Base-by-base conservation (phyloP, 2,113 vertebrate genomes). In the Gymnocephalus cernua region DNA sequence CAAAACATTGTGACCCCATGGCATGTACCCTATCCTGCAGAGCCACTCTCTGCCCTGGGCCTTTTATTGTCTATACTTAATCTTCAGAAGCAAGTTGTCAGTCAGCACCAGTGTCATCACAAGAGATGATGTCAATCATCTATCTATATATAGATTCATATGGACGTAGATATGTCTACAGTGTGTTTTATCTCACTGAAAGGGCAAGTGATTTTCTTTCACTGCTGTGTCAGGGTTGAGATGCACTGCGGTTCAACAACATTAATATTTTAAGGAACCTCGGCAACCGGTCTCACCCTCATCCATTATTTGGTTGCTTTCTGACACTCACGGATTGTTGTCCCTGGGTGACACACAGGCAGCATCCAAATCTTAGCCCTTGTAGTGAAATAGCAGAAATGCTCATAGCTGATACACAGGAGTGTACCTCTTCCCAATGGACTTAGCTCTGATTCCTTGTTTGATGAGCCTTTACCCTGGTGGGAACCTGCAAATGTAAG, bases 261-360 rank as follows among this genome's bases (percentile, higher is more conserved):
- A 90, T 94, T 90, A 93, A 93, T 93, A 94, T 93, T 65, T 94
- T 93, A 87, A 92, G 81, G 85, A 86, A 79, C 79, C 70, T 86
- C 74, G 25, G 84, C 88, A 63, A 72, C 75, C 45, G 88, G 77
- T 80, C 77, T 90, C 80, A 51, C 84, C 45, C 68, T 91, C 91
- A 93, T 94, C 90, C 88, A 91, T 93, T 94, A 93, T 90, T 92
- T 62, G 83, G 76, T 51, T 68, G 58, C 71, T 85, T 84, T 83
- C 84, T 80, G 79, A 88, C 86, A 89, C 80, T 86, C 84, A 82
- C 63, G 11, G 83, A 86, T 92, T 82, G 71, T 83, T 91, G 86
- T 91, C 88, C 88, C 83, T 74, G 71, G 81, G 81, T 83, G 82
- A 83, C 89, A 82, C 70, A 67, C 58, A 53, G 79, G 48, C 76